These are phyloP conservation scores for Rhynchopsitta pachyrhyncha DNA, from an alignment of 2,113 vertebrate genomes.

Conservation along the genomic window DNA sequence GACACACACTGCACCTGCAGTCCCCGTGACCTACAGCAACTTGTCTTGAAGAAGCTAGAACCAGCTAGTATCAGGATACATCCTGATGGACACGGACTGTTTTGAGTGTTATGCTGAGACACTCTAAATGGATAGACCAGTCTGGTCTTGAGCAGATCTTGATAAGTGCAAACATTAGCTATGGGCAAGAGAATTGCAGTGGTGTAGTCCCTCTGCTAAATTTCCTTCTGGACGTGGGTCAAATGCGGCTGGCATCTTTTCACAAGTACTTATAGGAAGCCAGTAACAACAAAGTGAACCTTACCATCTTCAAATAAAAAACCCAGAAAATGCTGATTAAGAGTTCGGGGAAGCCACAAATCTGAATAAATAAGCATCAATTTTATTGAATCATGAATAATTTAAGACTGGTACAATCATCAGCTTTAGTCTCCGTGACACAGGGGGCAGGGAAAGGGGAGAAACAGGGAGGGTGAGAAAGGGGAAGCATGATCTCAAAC, in stretches of 20 bases:
- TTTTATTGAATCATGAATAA: constrained; percentile 99
- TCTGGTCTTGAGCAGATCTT: background rate
- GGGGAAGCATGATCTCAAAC: constrained; percentile 73
- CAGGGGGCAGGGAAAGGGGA: background rate
- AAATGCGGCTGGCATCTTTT: background rate
- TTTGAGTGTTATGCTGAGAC: too few species aligned
- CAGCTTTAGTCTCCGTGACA: constrained; percentile 84
- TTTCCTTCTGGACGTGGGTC: background rate
- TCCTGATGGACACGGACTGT: background rate
- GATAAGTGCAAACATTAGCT: background rate
- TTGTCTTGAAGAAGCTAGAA: background rate
- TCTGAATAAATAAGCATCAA: constrained; percentile 94
- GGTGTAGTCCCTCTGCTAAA: background rate
- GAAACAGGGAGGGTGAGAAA: background rate
- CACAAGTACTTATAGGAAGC: background rate
- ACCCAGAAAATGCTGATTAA: background rate
- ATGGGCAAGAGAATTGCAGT: accelerated
- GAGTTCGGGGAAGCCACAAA: constrained; percentile 41
- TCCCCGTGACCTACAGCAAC: background rate
- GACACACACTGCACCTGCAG: background rate
- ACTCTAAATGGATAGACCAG: too few species aligned
- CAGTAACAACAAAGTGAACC: background rate
- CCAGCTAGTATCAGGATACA: background rate
- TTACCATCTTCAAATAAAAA: background rate
- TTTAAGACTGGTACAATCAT: constrained; percentile 99